Conservation (phyloP, 1,140 invertebrate genomes). For the Lordiphosa mommai region DNA sequence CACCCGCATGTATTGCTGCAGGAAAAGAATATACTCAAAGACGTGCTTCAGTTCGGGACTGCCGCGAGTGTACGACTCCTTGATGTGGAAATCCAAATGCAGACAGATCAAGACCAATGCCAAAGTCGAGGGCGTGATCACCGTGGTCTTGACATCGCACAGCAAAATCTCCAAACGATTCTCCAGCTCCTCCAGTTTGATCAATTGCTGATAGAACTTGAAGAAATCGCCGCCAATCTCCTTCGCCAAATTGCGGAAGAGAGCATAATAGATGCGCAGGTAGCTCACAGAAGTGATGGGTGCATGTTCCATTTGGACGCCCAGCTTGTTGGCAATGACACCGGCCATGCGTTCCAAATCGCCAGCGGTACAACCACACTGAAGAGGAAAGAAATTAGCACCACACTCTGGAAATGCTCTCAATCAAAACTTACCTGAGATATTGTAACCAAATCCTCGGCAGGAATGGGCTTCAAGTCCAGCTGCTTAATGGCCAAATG, state of each 20-base stretch:
- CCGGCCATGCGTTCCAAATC: slow-evolving; percentile 88
- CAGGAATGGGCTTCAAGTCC: slow-evolving; percentile 73
- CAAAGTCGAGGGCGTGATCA: slow-evolving; percentile 84
- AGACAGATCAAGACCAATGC: slow-evolving; percentile 86
- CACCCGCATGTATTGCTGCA: slow-evolving; percentile 76
- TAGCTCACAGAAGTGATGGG: slow-evolving; percentile 85
- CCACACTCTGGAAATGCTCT: slow-evolving; percentile 39
- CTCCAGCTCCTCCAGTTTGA: slow-evolving; percentile 81
- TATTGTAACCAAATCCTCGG: slow-evolving; percentile 79
- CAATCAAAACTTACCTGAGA: slow-evolving; percentile 59
- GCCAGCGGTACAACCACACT: slow-evolving; percentile 87
- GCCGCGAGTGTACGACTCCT: slow-evolving; percentile 74
- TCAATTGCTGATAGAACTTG: slow-evolving; percentile 78
- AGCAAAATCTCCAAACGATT: slow-evolving; percentile 86
- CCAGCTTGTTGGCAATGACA: slow-evolving; percentile 86
- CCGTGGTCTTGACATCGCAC: slow-evolving; percentile 86
- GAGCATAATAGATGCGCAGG: slow-evolving; percentile 83
- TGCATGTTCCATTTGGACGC: slow-evolving; percentile 81
- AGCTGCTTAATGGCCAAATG: slow-evolving; percentile 79
- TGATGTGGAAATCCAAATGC: slow-evolving; percentile 82
- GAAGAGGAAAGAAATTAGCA: slow-evolving; percentile 79
- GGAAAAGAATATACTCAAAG: slow-evolving; percentile 77
- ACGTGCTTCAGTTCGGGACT: slow-evolving; percentile 76
- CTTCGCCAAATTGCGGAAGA: slow-evolving; percentile 81
- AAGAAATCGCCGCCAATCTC: slow-evolving; percentile 80